phyloP scores from a whole-genome alignment of 2,888 invertebrate genomes.

The Cynaeus angustus region DNA sequence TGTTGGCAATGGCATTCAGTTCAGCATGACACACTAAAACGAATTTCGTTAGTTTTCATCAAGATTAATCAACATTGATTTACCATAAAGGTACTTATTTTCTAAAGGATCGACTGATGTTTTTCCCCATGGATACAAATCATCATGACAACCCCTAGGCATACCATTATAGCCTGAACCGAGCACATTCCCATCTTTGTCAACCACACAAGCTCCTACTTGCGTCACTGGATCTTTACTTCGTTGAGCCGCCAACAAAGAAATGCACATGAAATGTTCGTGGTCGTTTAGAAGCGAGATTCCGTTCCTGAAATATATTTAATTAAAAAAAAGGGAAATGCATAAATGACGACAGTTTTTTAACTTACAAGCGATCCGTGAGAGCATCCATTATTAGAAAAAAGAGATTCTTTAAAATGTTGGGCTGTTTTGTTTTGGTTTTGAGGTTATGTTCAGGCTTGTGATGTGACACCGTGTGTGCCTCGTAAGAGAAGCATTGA shows the following conservation, averaged over 20 bases:
- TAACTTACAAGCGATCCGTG: neutral
- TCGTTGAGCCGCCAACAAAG: constrained; percentile 91
- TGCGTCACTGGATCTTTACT: constrained; percentile 80
- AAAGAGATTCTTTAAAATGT: no score
- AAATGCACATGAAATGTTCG: constrained; percentile 97
- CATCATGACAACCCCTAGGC: constrained; percentile 92
- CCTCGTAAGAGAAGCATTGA: no score
- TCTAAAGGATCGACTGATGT: constrained; percentile 76
- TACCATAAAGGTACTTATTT: constrained; percentile 91
- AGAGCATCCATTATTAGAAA: neutral
- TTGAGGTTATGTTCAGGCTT: no score
- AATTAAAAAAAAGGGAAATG: neutral
- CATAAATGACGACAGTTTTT: no score
- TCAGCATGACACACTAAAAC: constrained; percentile 95
- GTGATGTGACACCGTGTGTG: no score
- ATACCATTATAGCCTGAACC: constrained; percentile 98
- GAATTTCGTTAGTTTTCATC: neutral
- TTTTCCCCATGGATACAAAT: constrained; percentile 93
- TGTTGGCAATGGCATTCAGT: constrained; percentile 95
- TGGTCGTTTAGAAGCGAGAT: constrained; percentile 59
- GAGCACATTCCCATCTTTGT: constrained; percentile 89
- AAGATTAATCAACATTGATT: neutral
- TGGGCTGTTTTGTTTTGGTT: no score
- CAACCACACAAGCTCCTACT: constrained; percentile 71
- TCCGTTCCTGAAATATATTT: neutral